Evolutionary conservation across 2,888 invertebrate species (phyloP).

Genomic region (Fissipunctia ypsillon): DNA sequence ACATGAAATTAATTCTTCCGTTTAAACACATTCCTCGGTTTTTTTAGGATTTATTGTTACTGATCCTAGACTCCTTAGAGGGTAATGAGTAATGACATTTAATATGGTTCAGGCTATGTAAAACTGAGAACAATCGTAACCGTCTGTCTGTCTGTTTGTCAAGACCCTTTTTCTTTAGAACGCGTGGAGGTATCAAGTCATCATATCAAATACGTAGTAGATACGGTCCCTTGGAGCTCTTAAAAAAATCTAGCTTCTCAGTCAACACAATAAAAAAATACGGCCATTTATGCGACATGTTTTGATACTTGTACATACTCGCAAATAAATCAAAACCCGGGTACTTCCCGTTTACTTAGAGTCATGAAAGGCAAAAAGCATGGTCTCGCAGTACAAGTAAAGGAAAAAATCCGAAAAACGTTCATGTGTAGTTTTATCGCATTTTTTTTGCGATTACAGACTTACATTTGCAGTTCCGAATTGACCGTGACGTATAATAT

Average conservation of each 20-base stretch:
- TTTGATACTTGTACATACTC: not conserved
- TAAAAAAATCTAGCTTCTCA: not conserved
- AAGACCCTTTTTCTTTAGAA: not conserved
- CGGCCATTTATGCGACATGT: not conserved
- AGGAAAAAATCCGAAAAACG: too few species aligned
- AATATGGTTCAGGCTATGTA: not conserved
- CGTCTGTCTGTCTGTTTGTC: too few species aligned
- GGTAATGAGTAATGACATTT: not conserved
- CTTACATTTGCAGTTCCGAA: not conserved
- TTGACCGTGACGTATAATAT: not conserved
- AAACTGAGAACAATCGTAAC: not conserved
- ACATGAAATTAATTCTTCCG: conserved; percentile 40
- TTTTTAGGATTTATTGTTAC: not conserved
- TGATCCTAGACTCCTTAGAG: not conserved
- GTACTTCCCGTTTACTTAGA: too few species aligned
- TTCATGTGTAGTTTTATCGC: not conserved
- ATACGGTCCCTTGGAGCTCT: not conserved
- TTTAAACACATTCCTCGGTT: conserved; percentile 4
- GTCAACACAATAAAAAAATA: not conserved
- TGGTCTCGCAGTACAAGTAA: too few species aligned
- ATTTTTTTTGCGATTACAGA: not conserved
- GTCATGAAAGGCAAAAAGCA: too few species aligned
- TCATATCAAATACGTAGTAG: not conserved
- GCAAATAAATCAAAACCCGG: not conserved
- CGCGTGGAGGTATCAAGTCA: not conserved